These are phyloP conservation scores for Lepidothrix coronata DNA, from an alignment of 2,113 vertebrate genomes.

Conservation along the genomic window DNA sequence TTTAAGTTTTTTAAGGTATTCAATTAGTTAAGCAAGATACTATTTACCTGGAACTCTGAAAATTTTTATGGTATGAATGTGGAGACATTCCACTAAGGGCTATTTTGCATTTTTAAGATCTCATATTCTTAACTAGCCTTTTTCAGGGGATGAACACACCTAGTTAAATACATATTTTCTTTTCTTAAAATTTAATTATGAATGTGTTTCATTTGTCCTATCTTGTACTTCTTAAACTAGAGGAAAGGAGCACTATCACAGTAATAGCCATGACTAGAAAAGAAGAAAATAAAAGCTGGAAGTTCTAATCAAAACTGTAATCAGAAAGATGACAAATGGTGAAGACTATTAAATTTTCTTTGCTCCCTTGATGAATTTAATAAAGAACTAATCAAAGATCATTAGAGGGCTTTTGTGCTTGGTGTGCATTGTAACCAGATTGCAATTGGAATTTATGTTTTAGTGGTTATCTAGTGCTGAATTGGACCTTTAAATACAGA, in stretches of 20 bases:
- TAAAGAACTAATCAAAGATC: constrained; percentile 99
- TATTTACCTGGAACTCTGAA: neutral
- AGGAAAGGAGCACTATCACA: constrained; percentile 34
- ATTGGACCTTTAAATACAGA: constrained; percentile 72
- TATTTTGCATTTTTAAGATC: neutral
- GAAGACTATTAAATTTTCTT: constrained; percentile 96
- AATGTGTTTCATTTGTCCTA: constrained; percentile 12
- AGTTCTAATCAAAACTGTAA: constrained; percentile 91
- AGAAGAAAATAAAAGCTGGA: constrained; percentile 81
- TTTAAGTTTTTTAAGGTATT: neutral
- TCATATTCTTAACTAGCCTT: neutral
- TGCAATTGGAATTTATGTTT: constrained; percentile 79
- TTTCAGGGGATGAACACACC: neutral
- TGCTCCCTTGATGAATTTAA: constrained; percentile 95
- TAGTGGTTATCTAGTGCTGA: constrained; percentile 63
- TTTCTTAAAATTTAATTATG: neutral
- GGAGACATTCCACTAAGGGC: neutral
- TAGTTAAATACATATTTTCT: neutral
- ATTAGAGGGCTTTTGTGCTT: constrained; percentile 91
- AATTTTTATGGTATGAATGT: neutral
- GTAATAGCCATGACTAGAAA: constrained; percentile 69
- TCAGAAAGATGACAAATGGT: constrained; percentile 92
- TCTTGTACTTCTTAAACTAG: constrained; percentile 18
- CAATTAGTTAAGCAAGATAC: neutral
- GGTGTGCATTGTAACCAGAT: constrained; percentile 76